A percentile compares a stretch with the other conserved stretches of the same genome.
Conservation (phyloP, 2,113 vertebrate species). For the Lontra canadensis region DNA sequence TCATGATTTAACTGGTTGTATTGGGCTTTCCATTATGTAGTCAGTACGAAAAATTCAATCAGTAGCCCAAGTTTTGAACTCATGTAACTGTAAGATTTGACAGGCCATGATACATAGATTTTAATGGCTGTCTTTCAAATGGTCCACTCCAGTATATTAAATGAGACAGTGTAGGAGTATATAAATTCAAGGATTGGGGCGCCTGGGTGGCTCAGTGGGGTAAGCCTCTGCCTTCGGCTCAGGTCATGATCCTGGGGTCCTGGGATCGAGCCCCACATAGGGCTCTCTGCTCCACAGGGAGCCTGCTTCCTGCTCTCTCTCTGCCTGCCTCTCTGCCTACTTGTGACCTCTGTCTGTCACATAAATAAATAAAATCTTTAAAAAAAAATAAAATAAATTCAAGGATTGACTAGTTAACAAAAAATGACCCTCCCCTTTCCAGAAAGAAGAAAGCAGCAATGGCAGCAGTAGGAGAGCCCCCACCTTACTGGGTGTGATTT, state of each 20-base stretch:
- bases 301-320: no score
- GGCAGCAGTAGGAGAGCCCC: neutral
- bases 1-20: slow-evolving; percentile 48
- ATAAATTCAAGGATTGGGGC: neutral
- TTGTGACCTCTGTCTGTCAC: no score
- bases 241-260: no score
- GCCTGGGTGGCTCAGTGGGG: no score
- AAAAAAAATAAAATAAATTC: neutral
- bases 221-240: no score
- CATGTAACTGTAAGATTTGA: neutral
- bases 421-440: no score
- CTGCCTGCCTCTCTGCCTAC: no score
- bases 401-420: neutral
- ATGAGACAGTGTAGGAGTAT: neutral
- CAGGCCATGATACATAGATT: neutral
- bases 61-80: slow-evolving; percentile 36
- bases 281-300: no score
- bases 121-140: neutral
- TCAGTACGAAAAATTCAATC: neutral
- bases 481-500: neutral
- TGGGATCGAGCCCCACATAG: no score
- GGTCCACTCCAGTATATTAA: slow-evolving; percentile 3
- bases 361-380: no score
- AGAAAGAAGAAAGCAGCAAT: no score
- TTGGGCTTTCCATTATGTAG: slow-evolving; percentile 40